phyloP scores from a whole-genome alignment of 2,888 invertebrate species.

The Craniophora ligustri region DNA sequence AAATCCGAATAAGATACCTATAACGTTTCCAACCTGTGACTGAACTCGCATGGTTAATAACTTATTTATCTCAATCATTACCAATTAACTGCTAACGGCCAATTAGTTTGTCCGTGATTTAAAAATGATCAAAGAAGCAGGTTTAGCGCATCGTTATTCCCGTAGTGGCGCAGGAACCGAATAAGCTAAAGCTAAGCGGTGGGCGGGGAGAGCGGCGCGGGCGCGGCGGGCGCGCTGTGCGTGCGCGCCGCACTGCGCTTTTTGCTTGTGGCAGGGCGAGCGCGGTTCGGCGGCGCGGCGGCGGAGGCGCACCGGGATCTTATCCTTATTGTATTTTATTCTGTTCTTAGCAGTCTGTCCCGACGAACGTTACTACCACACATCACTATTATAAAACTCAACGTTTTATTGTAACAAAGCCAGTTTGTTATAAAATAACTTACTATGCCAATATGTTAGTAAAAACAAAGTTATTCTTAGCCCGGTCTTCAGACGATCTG shows the following conservation, averaged over 20 bases:
- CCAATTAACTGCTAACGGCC: conserved; percentile 46
- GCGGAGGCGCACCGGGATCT: conserved; percentile 69
- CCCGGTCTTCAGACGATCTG: conserved; percentile 66
- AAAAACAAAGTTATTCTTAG: conserved; percentile 64
- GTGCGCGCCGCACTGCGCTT: conserved; percentile 56
- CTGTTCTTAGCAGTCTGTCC: conserved; percentile 78
- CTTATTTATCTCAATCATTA: conserved; percentile 51
- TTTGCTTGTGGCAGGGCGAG: conserved; percentile 67
- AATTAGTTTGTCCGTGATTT: conserved; percentile 47
- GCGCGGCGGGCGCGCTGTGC: conserved; percentile 30
- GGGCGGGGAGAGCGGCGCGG: conserved; percentile 60
- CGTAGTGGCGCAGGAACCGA: conserved; percentile 58
- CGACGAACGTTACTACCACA: conserved; percentile 73
- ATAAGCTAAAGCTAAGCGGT: conserved; percentile 62
- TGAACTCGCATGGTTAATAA: conserved; percentile 44
- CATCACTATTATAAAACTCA: conserved; percentile 61
- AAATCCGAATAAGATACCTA: conserved; percentile 10
- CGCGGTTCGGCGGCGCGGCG: conserved; percentile 62
- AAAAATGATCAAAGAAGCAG: conserved; percentile 50
- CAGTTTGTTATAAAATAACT: conserved; percentile 59
- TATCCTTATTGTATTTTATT: conserved; percentile 84
- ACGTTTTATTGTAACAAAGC: conserved; percentile 65
- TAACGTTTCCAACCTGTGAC: conserved; percentile 14
- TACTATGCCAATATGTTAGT: conserved; percentile 78
- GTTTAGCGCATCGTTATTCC: conserved; percentile 52